phyloP scores from a whole-genome alignment of 2,797 vertebrate species.

The Carcharodon carcharias region DNA sequence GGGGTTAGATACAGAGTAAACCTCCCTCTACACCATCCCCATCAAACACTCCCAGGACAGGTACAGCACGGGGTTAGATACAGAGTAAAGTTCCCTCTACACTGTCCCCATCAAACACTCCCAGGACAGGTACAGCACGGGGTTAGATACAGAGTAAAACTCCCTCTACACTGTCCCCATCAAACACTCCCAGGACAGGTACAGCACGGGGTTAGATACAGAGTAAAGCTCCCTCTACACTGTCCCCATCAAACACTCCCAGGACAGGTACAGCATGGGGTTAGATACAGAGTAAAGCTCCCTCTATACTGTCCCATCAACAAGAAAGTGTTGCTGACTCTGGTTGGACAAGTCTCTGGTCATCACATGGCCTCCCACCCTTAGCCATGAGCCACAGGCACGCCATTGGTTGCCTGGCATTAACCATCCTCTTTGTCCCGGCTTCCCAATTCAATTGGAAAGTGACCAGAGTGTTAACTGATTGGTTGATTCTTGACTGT shows the following conservation, averaged over 20 bases:
- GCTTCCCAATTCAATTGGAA: too few relatives aligned
- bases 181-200: neutral
- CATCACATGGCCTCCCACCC: too few relatives aligned
- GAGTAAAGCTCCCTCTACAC: neutral
- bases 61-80: neutral
- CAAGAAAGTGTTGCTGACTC: too few relatives aligned
- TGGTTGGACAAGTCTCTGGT: too few relatives aligned
- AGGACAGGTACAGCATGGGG: too few relatives aligned
- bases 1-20: neutral
- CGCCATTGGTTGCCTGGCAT: too few relatives aligned
- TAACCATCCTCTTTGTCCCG: too few relatives aligned
- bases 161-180: too few relatives aligned
- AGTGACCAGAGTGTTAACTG: too few relatives aligned
- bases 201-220: neutral
- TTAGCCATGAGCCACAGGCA: too few relatives aligned
- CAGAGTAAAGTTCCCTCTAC: neutral
- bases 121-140: too few relatives aligned
- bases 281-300: neutral
- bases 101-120: neutral
- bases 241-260: neutral
- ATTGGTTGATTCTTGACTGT: too few relatives aligned
- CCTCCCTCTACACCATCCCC: neutral
- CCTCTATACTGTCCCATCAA: neutral
- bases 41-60: neutral
- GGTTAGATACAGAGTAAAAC: neutral